Evolutionary conservation across 2,113 vertebrate species (phyloP).

Genomic region (Caranx melampygus): DNA sequence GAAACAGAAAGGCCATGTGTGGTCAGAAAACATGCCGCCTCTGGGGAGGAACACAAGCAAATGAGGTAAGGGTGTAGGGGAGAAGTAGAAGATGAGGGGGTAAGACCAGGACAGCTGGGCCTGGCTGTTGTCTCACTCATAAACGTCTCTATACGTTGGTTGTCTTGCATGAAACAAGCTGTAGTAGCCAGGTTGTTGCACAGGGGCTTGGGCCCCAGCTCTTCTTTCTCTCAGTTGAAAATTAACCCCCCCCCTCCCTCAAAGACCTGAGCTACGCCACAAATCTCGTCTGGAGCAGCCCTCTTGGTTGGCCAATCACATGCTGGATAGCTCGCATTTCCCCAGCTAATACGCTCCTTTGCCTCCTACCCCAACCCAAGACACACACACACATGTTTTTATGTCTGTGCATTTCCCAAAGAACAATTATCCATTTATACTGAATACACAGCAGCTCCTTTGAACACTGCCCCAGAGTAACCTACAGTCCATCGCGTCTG

Average conservation of each 20-base stretch:
- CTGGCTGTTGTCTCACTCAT: conserved; percentile 29
- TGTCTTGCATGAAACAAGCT: conserved; percentile 1
- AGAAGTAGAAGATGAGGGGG: conserved; percentile 4
- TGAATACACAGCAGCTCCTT: conserved; percentile 49
- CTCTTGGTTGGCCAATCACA: conserved; percentile 69
- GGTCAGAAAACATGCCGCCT: conserved; percentile 31
- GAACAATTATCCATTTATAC: conserved; percentile 62
- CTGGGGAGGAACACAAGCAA: neutral
- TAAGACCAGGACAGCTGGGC: neutral
- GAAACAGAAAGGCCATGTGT: conserved; percentile 8
- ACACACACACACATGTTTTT: conserved; percentile 54
- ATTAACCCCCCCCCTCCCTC: conserved; percentile 52
- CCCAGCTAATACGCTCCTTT: conserved; percentile 17
- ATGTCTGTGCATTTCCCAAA: conserved; percentile 47
- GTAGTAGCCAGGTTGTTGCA: conserved; percentile 23
- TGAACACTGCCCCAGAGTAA: conserved; percentile 40
- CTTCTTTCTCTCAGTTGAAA: conserved; percentile 56
- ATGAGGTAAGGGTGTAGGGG: neutral
- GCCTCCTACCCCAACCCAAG: conserved; percentile 9
- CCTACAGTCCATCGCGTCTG: conserved; percentile 18
- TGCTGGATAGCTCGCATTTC: conserved; percentile 34
- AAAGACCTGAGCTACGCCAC: conserved; percentile 58
- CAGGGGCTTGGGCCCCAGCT: conserved; percentile 27
- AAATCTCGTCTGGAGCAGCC: conserved; percentile 61
- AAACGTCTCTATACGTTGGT: conserved; percentile 1